Conservation (phyloP, 2,797 vertebrate genomes). For the Myoxocephalus aenaeus region DNA sequence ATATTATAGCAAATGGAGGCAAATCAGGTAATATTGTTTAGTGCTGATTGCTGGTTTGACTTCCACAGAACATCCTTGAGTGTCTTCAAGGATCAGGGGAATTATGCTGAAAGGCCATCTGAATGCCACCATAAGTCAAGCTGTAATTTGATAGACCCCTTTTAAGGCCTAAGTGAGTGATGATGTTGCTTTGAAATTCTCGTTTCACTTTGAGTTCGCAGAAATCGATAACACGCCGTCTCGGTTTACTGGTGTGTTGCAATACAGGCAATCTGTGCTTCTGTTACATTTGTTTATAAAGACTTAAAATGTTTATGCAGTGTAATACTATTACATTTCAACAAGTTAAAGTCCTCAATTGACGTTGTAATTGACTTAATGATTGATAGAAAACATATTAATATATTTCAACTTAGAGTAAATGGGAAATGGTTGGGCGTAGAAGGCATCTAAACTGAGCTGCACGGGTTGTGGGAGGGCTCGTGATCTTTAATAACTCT, state of each 20-base stretch:
- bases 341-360: not conserved
- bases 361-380: not conserved
- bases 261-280: not conserved
- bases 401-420: not conserved
- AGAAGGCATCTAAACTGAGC: slow-evolving; percentile 36
- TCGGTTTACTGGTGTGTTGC: not conserved
- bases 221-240: slow-evolving; percentile 26
- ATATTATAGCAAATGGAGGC: slow-evolving; percentile 37
- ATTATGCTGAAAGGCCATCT: slow-evolving; percentile 56
- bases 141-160: slow-evolving; percentile 47
- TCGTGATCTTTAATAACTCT: slow-evolving; percentile 43
- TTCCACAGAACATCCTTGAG: slow-evolving; percentile 46
- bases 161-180: slow-evolving; percentile 36
- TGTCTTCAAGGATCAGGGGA: slow-evolving; percentile 40
- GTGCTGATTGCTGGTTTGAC: slow-evolving; percentile 58
- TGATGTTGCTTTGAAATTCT: slow-evolving; percentile 31
- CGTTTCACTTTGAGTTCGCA: slow-evolving; percentile 31
- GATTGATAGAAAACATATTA: not conserved
- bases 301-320: not conserved
- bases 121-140: slow-evolving; percentile 56
- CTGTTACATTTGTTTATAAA: not conserved
- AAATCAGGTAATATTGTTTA: slow-evolving; percentile 60
- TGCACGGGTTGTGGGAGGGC: slow-evolving; percentile 24
- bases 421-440: slow-evolving; percentile 38
- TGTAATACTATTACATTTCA: not conserved